Evolutionary conservation across 2,888 invertebrate species (phyloP), one percentile per base, ranked within the genome.

Genomic region (Eupithecia inturbata): DNA sequence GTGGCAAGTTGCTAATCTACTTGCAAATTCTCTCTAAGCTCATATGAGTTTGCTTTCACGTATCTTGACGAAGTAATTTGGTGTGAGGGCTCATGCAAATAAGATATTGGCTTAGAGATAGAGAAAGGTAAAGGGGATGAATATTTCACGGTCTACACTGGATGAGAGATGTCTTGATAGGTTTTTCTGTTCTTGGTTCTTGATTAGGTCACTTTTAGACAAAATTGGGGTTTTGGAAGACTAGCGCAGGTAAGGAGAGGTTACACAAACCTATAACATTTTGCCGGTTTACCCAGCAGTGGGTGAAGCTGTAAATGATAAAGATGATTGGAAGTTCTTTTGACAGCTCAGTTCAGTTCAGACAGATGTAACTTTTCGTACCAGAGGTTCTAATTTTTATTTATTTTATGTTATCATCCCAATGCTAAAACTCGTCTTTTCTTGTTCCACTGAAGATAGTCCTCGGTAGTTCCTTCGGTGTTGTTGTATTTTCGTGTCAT

Each of bases 1-100:
- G 70, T 70, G 74, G 76, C 76, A 78, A 79, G 77, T 78, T 80
- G 78, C 78, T 80, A 79, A 81, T 79, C 78, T 80, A 81, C 81
- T 81, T 80, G 78, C 73, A 79, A 80, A 79, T 79, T 72, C 74
- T 41, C 68, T 75, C 70, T 68, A 69, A 72, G 73, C 73, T 78
- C 64, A 75, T 71, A 71, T 67, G 67, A 71, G 74, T 73, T 68
- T 74, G 69, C 73, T 68, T 71, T 73, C 69, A 67, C 75, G 73
- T 73, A 39, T 73, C 75, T 71, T 74, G 75, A 72, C 73, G 69
- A 71, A 74, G 62, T 72, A 72, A 76, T 75, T 77, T 72, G 60
- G 71, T 67, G 72, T 66, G 39, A 60, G 36, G 33, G n/a, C 12
- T 67, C 36, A 12, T 33, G 39, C 39, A 66, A 66, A 66, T 66